Percentiles rank a stretch among this genome's conserved stretches.
Conservation (phyloP, 2,113 vertebrate genomes). For the Platanista minor region DNA sequence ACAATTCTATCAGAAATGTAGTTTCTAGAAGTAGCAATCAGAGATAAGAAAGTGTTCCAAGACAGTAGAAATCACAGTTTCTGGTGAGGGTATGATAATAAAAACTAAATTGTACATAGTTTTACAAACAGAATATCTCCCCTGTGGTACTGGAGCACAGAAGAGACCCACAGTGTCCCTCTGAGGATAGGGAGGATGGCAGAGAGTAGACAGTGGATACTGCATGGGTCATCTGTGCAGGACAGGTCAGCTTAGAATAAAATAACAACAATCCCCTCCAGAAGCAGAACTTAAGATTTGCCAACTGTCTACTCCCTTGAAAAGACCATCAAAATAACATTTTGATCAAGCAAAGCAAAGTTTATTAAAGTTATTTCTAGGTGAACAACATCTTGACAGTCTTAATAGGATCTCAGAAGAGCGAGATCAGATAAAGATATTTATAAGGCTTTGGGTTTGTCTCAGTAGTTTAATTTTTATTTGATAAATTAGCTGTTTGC, state of each 20-base stretch:
- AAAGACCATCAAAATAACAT: not conserved
- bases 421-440: not conserved
- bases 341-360: not conserved
- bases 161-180: not conserved
- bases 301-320: not conserved
- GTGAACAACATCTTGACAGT: not conserved
- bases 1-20: not conserved
- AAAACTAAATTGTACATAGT: not conserved
- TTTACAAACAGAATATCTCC: not conserved
- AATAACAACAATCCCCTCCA: not conserved
- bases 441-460: not conserved
- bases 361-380: not conserved
- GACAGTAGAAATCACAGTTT: not conserved
- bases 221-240: too few relatives aligned
- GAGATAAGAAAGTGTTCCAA: not conserved
- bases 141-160: not conserved
- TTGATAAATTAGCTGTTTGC: not conserved
- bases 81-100: not conserved
- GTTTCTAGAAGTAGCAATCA: not conserved
- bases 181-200: not conserved
- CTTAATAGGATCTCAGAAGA: not conserved
- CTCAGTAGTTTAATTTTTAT: not conserved
- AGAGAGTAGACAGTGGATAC: not conserved
- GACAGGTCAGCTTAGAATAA: not conserved
- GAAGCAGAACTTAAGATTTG: not conserved